phyloP scores from a whole-genome alignment of 1,140 invertebrate genomes.

The Catajapyx aquilonaris region DNA sequence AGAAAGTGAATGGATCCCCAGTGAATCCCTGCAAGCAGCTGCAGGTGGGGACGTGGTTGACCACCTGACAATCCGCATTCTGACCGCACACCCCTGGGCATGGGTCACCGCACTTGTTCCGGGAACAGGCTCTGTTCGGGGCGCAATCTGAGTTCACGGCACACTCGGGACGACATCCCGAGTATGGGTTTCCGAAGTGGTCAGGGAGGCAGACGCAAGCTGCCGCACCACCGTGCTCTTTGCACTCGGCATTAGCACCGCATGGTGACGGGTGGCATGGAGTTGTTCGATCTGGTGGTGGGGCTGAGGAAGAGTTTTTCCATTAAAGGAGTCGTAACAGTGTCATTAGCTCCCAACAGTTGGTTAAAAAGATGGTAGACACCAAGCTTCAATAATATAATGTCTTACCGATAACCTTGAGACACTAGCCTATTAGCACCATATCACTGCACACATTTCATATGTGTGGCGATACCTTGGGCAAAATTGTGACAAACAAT shows the following conservation, averaged over 20 bases:
- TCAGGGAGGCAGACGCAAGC: conserved; percentile 33
- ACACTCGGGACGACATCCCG: conserved; percentile 47
- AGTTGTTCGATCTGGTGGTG: conserved; percentile 20
- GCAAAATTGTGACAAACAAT: too few species aligned
- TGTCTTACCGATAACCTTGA: too few species aligned
- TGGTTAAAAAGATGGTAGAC: too few species aligned
- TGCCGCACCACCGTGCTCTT: conserved; percentile 31
- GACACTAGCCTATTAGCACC: too few species aligned
- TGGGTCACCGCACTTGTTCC: conserved; percentile 42
- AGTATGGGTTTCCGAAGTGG: conserved; percentile 48
- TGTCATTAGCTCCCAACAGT: too few species aligned
- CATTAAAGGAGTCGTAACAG: too few species aligned
- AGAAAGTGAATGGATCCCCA: conserved; percentile 41
- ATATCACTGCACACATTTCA: too few species aligned
- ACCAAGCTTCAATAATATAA: too few species aligned
- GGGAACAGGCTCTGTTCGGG: conserved; percentile 34
- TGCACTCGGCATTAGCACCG: conserved; percentile 43
- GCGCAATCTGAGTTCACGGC: conserved; percentile 39
- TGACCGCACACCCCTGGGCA: conserved; percentile 42
- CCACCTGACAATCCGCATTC: conserved; percentile 39
- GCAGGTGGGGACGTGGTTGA: conserved; percentile 44
- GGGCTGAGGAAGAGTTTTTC: conserved; percentile 7
- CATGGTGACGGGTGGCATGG: conserved; percentile 40
- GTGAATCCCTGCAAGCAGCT: conserved; percentile 42
- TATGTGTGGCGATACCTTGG: too few species aligned